Percentiles rank a stretch among this genome's conserved stretches.
phyloP scores from a whole-genome alignment of 2,797 vertebrate species.

The Decapterus maruadsi region DNA sequence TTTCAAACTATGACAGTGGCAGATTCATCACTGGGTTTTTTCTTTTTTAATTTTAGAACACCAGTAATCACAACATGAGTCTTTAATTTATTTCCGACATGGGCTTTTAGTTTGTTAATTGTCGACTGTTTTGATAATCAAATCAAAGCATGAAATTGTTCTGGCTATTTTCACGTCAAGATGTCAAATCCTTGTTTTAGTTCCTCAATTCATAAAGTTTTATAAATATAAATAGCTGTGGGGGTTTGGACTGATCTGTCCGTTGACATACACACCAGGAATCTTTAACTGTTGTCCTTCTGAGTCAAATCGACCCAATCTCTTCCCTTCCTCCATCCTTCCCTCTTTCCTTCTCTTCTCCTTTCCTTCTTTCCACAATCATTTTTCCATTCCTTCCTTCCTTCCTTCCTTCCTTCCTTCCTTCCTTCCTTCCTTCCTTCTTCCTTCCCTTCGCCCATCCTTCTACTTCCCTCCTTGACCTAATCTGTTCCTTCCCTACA shows the following conservation, averaged over 20 bases:
- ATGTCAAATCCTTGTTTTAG: background rate
- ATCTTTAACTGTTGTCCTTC: too few species aligned
- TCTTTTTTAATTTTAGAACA: slow-evolving; percentile 18
- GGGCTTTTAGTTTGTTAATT: slow-evolving; percentile 6
- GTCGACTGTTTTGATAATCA: background rate
- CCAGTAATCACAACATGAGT: background rate
- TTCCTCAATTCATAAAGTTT: background rate
- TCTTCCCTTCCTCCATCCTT: too few species aligned
- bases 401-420: too few species aligned
- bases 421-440: too few species aligned
- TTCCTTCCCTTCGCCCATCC: too few species aligned
- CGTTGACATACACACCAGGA: too few species aligned
- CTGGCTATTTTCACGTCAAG: background rate
- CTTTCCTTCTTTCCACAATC: too few species aligned
- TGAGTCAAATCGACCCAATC: too few species aligned
- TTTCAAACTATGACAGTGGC: background rate
- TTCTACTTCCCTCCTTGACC: too few species aligned
- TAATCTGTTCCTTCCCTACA: too few species aligned
- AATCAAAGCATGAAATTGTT: background rate
- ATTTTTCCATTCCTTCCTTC: too few species aligned
- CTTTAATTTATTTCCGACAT: background rate
- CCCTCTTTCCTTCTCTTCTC: too few species aligned
- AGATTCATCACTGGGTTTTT: slow-evolving; percentile 7
- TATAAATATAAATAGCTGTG: background rate
- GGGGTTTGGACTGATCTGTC: background rate